These are phyloP conservation scores for Xenus cinereus DNA, from an alignment of 2,113 vertebrate species.

Conservation along the genomic window DNA sequence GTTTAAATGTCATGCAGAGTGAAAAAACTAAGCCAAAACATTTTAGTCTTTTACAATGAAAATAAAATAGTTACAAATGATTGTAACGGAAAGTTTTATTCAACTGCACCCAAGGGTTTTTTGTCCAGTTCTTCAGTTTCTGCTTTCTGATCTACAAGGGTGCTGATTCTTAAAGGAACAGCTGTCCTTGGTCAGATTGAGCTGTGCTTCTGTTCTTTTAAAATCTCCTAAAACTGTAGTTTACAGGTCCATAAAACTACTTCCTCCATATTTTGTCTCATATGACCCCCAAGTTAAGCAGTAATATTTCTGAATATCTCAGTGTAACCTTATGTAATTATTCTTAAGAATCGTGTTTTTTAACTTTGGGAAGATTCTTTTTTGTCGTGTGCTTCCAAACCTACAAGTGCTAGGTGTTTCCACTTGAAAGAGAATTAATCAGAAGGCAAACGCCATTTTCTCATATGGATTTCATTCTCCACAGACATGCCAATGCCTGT, in stretches of 20 bases:
- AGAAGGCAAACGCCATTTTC: not conserved
- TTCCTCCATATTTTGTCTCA: not conserved
- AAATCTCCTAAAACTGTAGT: not conserved
- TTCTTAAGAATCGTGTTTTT: not conserved
- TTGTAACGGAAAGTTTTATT: not conserved
- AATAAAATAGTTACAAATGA: not conserved
- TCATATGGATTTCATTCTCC: not conserved
- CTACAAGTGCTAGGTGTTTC: not conserved
- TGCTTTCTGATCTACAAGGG: not conserved
- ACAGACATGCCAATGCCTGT: not conserved
- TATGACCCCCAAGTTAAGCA: not conserved
- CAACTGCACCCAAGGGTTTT: not conserved
- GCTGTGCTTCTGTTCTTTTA: not conserved
- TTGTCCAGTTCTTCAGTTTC: not conserved
- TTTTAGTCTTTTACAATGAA: not conserved
- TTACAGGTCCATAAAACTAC: not conserved
- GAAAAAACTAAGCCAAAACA: not conserved
- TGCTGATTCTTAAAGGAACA: not conserved
- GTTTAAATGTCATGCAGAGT: not conserved
- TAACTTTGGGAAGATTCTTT: not conserved
- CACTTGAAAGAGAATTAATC: not conserved
- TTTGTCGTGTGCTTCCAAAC: not conserved
- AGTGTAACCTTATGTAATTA: not conserved
- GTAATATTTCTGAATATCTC: not conserved
- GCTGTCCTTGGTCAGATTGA: not conserved